phyloP scores from a whole-genome alignment of 1,140 invertebrate species.

The Maniola jurtina region DNA sequence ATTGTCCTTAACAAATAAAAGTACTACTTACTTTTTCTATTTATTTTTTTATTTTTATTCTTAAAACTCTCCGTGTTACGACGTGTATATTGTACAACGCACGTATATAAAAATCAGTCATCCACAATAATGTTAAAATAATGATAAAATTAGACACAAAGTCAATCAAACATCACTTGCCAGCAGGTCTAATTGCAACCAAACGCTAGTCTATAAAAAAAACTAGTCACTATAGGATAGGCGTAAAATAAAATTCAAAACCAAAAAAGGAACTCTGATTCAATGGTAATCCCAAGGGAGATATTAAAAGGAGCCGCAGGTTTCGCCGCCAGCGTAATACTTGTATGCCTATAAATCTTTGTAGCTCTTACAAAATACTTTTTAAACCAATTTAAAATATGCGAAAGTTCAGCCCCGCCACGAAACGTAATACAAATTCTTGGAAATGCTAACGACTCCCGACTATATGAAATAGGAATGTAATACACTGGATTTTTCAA shows the following conservation, averaged over 20 bases:
- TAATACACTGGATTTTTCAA: neutral
- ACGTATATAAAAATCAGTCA: too few species aligned
- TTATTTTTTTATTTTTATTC: too few species aligned
- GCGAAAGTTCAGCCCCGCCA: neutral
- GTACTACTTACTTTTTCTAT: too few species aligned
- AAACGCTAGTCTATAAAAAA: neutral
- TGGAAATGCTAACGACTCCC: neutral
- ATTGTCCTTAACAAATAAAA: too few species aligned
- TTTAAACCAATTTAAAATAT: constrained; percentile 25
- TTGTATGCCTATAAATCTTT: constrained; percentile 31
- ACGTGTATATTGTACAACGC: too few species aligned
- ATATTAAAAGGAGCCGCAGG: constrained; percentile 35
- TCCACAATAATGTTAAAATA: too few species aligned
- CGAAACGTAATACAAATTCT: neutral
- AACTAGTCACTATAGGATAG: constrained; percentile 3
- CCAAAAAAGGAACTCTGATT: constrained; percentile 18
- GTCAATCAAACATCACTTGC: too few species aligned
- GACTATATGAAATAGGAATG: constrained; percentile 1
- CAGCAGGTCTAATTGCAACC: too few species aligned
- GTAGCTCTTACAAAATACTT: constrained; percentile 33
- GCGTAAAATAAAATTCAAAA: constrained; percentile 24
- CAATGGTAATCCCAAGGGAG: constrained; percentile 27
- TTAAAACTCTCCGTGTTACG: too few species aligned
- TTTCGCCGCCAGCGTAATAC: constrained; percentile 18
- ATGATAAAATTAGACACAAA: too few species aligned